phyloP scores from a whole-genome alignment of 2,888 invertebrate species.

The Criorhina ranunculi region DNA sequence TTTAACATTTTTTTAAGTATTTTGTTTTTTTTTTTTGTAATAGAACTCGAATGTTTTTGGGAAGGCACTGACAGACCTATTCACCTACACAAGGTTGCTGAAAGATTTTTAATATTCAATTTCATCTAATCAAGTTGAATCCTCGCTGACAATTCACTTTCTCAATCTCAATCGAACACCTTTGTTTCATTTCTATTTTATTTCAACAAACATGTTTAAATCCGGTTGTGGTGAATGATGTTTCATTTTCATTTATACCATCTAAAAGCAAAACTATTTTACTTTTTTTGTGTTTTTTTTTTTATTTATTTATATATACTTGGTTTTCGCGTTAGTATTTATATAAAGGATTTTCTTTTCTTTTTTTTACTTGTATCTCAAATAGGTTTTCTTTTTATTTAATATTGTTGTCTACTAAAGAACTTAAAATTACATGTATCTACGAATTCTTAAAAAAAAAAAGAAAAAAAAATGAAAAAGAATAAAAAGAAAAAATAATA shows the following conservation, averaged over 20 bases:
- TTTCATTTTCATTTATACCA: constrained; percentile 32
- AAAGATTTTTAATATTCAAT: not conserved
- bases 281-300: constrained; percentile 53
- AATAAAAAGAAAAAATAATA: too few relatives aligned
- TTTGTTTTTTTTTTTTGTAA: too few relatives aligned
- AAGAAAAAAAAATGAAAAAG: constrained; percentile 46
- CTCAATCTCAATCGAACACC: constrained; percentile 33
- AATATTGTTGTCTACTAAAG: constrained; percentile 73
- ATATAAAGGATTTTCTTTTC: constrained; percentile 67
- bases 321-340: constrained; percentile 72
- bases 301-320: constrained; percentile 66
- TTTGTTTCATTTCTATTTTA: not conserved
- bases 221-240: constrained; percentile 31
- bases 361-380: constrained; percentile 65
- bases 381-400: constrained; percentile 64
- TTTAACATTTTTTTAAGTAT: too few relatives aligned
- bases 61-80: constrained; percentile 28
- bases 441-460: constrained; percentile 74
- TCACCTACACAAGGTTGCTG: not conserved
- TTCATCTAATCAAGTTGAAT: not conserved
- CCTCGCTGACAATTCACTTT: not conserved
- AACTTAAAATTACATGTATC: constrained; percentile 76
- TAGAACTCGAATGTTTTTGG: not conserved
- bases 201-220: constrained; percentile 12
- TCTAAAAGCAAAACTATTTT: constrained; percentile 70